Evolutionary conservation across 2,888 invertebrate genomes (phyloP).

Genomic region (Scaptomyza cyrtandrae): DNA sequence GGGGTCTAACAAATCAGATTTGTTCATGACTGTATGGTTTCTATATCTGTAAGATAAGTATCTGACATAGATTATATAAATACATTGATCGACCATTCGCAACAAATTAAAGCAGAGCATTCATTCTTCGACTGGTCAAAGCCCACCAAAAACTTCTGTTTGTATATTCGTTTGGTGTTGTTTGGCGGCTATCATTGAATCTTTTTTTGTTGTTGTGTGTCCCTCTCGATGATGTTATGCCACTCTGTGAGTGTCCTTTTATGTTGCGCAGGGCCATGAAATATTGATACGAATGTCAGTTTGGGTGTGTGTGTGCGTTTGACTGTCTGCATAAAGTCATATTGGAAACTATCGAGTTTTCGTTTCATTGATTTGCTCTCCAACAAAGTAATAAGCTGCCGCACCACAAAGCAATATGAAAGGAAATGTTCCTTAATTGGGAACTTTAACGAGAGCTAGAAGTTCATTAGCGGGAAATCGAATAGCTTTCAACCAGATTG

Average conservation of each 20-base stretch:
- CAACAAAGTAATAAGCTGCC: not conserved
- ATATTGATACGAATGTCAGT: constrained; percentile 62
- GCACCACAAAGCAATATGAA: not conserved
- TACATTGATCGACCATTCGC: too few relatives aligned
- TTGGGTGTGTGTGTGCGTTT: constrained; percentile 7
- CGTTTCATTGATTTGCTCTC: constrained; percentile 28
- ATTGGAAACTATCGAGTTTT: constrained; percentile 18
- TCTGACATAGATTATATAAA: too few relatives aligned
- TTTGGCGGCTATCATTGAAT: constrained; percentile 51
- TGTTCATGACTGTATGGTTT: not conserved
- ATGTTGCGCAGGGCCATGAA: constrained; percentile 61
- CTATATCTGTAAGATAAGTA: not conserved
- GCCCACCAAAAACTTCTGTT: not conserved
- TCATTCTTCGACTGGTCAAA: not conserved
- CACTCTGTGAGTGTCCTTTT: constrained; percentile 52
- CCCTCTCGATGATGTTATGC: not conserved
- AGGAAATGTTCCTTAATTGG: constrained; percentile 6
- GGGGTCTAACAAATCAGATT: not conserved
- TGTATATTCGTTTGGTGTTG: not conserved
- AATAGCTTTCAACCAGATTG: constrained; percentile 20
- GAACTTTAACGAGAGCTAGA: constrained; percentile 1
- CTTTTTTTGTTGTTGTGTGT: constrained; percentile 26
- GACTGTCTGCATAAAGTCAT: constrained; percentile 4
- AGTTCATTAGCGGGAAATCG: not conserved
- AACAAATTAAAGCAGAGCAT: constrained; percentile 1